Conservation (phyloP, 2,797 vertebrate species). For the Sebastes itinus region DNA sequence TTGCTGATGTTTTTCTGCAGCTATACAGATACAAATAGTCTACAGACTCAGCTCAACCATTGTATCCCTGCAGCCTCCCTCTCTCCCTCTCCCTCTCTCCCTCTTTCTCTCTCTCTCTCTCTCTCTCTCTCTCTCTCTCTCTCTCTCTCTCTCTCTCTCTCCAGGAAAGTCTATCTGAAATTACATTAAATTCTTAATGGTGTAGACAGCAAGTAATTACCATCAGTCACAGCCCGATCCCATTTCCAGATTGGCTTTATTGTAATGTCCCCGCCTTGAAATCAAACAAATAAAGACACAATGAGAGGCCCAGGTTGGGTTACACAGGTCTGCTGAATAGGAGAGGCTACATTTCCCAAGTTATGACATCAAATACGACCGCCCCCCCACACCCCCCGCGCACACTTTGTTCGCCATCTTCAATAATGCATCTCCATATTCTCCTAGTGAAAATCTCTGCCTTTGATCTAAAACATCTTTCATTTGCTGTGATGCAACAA, state of each 20-base stretch:
- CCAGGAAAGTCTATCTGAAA: constrained; percentile 91
- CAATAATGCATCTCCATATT: constrained; percentile 88
- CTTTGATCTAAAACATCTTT: constrained; percentile 84
- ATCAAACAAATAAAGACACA: constrained; percentile 89
- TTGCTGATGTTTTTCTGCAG: background rate
- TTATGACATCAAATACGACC: constrained; percentile 88
- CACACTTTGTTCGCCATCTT: constrained; percentile 75
- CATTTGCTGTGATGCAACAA: constrained; percentile 77
- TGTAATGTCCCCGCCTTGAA: constrained; percentile 81
- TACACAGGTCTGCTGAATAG: constrained; percentile 78
- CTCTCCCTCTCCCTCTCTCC: background rate
- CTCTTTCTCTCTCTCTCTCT: background rate
- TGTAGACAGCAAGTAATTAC: constrained; percentile 89
- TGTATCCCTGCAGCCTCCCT: background rate
- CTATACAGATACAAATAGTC: background rate
- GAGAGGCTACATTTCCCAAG: constrained; percentile 78
- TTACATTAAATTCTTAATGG: constrained; percentile 97
- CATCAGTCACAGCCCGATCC: constrained; percentile 87
- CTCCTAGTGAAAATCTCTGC: constrained; percentile 77
- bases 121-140: background rate
- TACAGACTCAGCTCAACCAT: background rate
- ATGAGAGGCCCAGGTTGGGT: constrained; percentile 80
- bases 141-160: constrained; percentile 29
- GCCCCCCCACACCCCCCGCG: background rate
- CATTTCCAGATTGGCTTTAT: constrained; percentile 89